Base-by-base conservation (phyloP, 2,888 invertebrate genomes). In the Drosophila rellima region DNA sequence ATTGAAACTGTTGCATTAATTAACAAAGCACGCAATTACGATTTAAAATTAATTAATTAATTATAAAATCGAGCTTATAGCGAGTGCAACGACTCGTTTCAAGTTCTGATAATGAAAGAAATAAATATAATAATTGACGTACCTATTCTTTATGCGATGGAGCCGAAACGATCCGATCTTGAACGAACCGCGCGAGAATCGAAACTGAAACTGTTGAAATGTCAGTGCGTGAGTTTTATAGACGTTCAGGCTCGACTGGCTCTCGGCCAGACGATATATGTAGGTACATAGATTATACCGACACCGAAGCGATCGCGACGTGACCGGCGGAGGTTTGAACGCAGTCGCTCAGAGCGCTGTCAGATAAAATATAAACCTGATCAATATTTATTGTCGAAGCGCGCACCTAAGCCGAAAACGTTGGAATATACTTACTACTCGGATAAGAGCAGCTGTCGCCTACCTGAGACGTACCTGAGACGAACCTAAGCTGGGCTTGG, bases 161-260 rank as follows among this genome's bases (percentile, higher is more conserved):
- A 67, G 62, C 17, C 52, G 17, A 50, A 39, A n/a, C 74, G 72
- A 76, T 56, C 75, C 74, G 74, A 78, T 56, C 80, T 70, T 88
- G 75, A 81, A 44, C 72, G 70, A 4, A 20, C 44, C 70, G 69
- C 70, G 55, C 59, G 39, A 70, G 59, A 87, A 72, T 51, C 52
- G 59, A 78, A 71, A 86, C 89, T 86, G 72, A 82, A 87, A 86
- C 52, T 55, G 61, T 61, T 74, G 50, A 55, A 57, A 63, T 61
- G 56, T 26, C 62, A 69, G 17, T 63, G 74, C 62, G 68, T 69
- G 62, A 48, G 61, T 76, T 86, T 84, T 86, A 88, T 86, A 84
- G 71, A 33, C 33, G 33, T 52, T 56, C 40, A 33, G 37, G 33
- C 48, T 56, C 40, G 45, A 15, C 10, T 37, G 50, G 15, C 26